These are phyloP conservation scores for Poeciliopsis retropinna DNA, from an alignment of 2,113 vertebrate genomes.

Conservation along the genomic window DNA sequence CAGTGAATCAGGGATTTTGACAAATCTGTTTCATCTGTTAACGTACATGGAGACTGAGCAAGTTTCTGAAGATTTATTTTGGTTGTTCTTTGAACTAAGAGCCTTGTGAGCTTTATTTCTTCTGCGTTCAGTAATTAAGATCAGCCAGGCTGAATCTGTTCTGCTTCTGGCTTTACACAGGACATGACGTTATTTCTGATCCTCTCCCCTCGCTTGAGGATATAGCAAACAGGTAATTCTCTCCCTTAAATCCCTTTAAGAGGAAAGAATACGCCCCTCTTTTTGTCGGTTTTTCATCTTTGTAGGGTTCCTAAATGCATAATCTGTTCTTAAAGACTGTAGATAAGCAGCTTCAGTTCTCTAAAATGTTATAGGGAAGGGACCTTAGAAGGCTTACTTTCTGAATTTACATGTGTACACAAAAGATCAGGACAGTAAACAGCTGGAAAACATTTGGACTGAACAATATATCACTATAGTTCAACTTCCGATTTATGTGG, in stretches of 20 bases:
- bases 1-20: background rate
- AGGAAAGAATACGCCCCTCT: background rate
- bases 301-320: too few relatives aligned
- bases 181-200: conserved; percentile 19
- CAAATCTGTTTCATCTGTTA: background rate
- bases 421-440: too few relatives aligned
- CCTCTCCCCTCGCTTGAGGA: conserved; percentile 8
- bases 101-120: background rate
- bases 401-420: too few relatives aligned
- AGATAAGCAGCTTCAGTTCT: too few relatives aligned
- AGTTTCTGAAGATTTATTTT: background rate
- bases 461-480: too few relatives aligned
- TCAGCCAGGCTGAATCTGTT: background rate
- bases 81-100: background rate
- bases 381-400: too few relatives aligned
- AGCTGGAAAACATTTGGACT: too few relatives aligned
- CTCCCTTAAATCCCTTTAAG: background rate
- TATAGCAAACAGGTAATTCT: background rate
- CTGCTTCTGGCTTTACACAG: background rate
- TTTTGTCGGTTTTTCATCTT: too few relatives aligned
- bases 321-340: too few relatives aligned
- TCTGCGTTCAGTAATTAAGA: background rate
- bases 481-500: too few relatives aligned
- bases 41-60: background rate
- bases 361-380: too few relatives aligned